phyloP scores from a whole-genome alignment of 2,797 vertebrate species.

The Leptatherina wallacei region DNA sequence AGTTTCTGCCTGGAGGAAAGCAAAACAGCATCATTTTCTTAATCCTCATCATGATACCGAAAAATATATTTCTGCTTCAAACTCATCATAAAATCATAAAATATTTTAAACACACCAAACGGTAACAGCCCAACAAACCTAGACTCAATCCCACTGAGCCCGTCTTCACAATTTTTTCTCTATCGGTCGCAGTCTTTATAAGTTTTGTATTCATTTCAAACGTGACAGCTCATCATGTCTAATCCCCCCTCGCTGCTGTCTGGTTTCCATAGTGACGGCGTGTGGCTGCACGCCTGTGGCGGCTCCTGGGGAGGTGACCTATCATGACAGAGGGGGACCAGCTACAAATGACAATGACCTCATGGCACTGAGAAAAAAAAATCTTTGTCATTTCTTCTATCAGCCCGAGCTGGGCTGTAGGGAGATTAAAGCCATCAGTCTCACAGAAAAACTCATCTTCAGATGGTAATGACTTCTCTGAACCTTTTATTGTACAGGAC shows the following conservation, averaged over 20 bases:
- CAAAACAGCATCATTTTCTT: too few species aligned
- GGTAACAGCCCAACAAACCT: background rate
- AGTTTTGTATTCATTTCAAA: constrained; percentile 54
- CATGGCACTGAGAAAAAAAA: constrained; percentile 14
- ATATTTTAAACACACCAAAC: too few species aligned
- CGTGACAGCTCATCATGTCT: constrained; percentile 62
- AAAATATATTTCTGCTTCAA: too few species aligned
- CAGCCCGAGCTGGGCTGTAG: constrained; percentile 15
- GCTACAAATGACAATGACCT: constrained; percentile 60
- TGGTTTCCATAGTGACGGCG: constrained; percentile 59
- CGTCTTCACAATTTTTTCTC: constrained; percentile 26
- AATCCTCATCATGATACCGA: too few species aligned
- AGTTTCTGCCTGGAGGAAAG: too few species aligned
- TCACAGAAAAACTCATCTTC: constrained; percentile 32
- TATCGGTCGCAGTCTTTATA: constrained; percentile 46
- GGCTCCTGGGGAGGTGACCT: constrained; percentile 56
- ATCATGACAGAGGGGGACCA: constrained; percentile 37
- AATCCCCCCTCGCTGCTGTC: constrained; percentile 29
- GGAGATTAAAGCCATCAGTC: constrained; percentile 59
- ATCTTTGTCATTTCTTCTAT: constrained; percentile 36
- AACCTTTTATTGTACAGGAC: background rate
- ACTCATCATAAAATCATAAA: too few species aligned
- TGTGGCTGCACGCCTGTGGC: constrained; percentile 9
- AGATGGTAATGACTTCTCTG: constrained; percentile 20
- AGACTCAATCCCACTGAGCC: constrained; percentile 22